phyloP scores from a whole-genome alignment of 2,888 invertebrate species.

The Julus scanicus region DNA sequence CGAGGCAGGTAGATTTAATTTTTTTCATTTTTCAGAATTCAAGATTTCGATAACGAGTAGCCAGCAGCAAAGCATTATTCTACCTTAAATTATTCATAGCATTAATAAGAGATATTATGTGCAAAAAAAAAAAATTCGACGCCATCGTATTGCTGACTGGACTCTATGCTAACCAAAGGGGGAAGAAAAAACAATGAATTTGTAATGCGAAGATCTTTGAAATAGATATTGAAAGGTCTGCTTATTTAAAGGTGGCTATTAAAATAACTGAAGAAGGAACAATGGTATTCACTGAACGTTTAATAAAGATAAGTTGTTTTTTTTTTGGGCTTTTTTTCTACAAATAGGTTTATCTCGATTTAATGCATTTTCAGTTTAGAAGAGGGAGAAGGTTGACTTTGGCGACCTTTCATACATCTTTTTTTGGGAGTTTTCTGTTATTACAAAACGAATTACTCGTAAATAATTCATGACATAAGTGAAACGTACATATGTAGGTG shows the following conservation, averaged over 20 bases:
- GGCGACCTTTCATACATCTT: no score
- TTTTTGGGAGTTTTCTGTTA: no score
- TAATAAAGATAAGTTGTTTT: neutral
- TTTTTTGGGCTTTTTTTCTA: neutral
- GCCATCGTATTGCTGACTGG: neutral
- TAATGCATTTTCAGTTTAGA: neutral
- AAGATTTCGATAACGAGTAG: neutral
- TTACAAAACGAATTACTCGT: no score
- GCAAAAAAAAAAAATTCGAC: no score
- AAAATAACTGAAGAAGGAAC: neutral
- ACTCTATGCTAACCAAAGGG: neutral
- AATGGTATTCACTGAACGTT: neutral
- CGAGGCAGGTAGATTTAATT: no score
- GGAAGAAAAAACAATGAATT: neutral
- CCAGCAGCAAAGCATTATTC: neutral
- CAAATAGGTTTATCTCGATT: neutral
- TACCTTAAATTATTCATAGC: neutral
- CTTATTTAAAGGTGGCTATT: neutral
- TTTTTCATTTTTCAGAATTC: neutral
- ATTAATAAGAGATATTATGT: neutral
- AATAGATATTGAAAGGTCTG: neutral
- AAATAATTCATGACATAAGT: no score
- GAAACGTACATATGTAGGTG: no score
- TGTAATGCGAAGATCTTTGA: neutral
- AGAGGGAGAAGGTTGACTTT: no score